Conservation (phyloP, 2,888 invertebrate species). For the Caenorhabditis sp. region DNA sequence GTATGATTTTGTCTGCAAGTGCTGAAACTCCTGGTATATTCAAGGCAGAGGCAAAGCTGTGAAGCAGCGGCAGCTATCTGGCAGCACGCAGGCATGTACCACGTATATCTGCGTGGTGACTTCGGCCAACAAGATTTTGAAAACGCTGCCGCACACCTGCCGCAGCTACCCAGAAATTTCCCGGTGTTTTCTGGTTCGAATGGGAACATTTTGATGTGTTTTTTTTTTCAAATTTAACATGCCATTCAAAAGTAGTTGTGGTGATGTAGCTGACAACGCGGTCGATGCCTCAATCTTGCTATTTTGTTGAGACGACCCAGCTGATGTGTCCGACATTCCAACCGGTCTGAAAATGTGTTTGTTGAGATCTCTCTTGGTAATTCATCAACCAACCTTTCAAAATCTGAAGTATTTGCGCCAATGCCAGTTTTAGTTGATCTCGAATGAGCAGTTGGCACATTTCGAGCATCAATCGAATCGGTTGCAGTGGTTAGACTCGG, state of each 20-base stretch:
- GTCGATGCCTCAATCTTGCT: constrained; percentile 15
- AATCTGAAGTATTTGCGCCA: constrained; percentile 19
- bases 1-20: too few species aligned
- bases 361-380: not conserved
- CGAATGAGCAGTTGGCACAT: constrained; percentile 24
- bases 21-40: too few species aligned
- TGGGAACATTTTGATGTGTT: too few species aligned
- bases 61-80: too few species aligned
- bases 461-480: constrained; percentile 6
- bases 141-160: too few species aligned
- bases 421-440: constrained; percentile 30
- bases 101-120: too few species aligned
- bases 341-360: constrained; percentile 7
- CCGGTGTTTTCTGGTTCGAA: too few species aligned
- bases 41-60: too few species aligned
- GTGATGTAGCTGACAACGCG: constrained; percentile 18
- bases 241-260: constrained; percentile 26
- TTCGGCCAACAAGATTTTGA: too few species aligned
- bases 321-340: constrained; percentile 31
- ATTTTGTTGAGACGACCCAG: constrained; percentile 25
- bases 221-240: too few species aligned
- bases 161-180: too few species aligned
- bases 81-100: too few species aligned
- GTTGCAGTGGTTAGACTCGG: constrained; percentile 22
- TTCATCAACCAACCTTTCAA: constrained; percentile 10